Base-by-base conservation (phyloP, 2,888 invertebrate genomes). In the Cordilura impudica region DNA sequence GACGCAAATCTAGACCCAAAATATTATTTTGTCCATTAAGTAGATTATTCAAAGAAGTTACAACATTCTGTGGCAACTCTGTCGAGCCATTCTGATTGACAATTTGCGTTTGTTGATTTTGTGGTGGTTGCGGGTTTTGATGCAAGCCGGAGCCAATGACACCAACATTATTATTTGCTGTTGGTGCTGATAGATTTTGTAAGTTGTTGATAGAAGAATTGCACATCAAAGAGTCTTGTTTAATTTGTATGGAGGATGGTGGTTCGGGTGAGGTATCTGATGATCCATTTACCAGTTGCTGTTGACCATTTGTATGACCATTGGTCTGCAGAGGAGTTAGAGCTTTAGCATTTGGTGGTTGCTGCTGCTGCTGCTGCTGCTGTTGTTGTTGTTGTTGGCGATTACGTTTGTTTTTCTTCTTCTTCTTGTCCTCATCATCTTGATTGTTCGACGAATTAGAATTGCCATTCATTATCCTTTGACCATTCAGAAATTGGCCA, bases 321-420 rank as follows among this genome's bases (percentile, higher is more conserved):
- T 63, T 75, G 14, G 51, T n/a, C 26, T 77, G 77, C 14, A 71
- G 61, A 21, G 60, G 63, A 14, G 66, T 21, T 31, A 58, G 58
- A 54, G 45, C 31, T 65, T 78, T 77, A 26, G 56, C 58, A 66
- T 70, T 80, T 39, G 72, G 78, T 53, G 70, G 79, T 8, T 71
- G 70, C 19, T 78, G 74, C 7, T 73, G 72, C 19, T 81, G 75
- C 12, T 75, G 66, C 14, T 54, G 67, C 12, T 75, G 66, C 35
- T 81, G 78, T 19, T 81, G 82, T 54, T 82, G 74, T 26, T 82
- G 78, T 53, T 81, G 80, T 39, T 83, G 76, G 65, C 93, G 92
- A 89, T 94, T 94, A 78, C 93, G 92, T 82, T 93, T 93, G 87
- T 93, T 93, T 85, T 93, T 93, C 88, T 93, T 93, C 88, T 93